Conservation (phyloP, 2,113 vertebrate genomes). For the Tapirus terrestris region DNA sequence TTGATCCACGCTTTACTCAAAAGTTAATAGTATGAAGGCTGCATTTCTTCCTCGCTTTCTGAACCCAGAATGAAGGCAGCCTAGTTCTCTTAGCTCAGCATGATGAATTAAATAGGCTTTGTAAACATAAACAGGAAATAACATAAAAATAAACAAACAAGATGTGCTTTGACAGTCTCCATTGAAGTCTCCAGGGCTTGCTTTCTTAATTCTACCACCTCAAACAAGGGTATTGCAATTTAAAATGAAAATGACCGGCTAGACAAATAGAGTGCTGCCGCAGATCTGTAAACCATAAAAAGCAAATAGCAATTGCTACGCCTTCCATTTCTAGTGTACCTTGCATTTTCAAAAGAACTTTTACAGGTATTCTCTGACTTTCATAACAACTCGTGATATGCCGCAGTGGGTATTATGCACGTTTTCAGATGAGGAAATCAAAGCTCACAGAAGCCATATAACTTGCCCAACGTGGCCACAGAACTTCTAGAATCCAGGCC, state of each 20-base stretch:
- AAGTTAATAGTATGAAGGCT: fast-evolving
- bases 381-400: fast-evolving
- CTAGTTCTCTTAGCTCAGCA: neutral
- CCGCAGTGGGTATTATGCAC: fast-evolving
- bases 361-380: neutral
- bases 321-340: neutral
- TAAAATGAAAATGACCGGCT: neutral
- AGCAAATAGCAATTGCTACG: too few relatives aligned
- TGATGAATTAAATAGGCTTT: neutral
- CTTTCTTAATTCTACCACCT: neutral
- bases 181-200: neutral
- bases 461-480: fast-evolving
- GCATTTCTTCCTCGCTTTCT: neutral
- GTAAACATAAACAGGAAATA: neutral
- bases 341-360: neutral
- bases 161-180: neutral
- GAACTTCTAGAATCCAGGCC: neutral
- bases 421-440: neutral
- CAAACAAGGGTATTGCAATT: neutral
- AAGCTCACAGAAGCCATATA: neutral
- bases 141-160: neutral
- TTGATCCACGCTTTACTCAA: neutral
- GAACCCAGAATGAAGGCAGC: neutral
- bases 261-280: neutral
- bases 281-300: neutral